A percentile compares a stretch with the other conserved stretches of the same genome.
Conservation (phyloP, 1,140 invertebrate species). For the Drosophila arawakana region DNA sequence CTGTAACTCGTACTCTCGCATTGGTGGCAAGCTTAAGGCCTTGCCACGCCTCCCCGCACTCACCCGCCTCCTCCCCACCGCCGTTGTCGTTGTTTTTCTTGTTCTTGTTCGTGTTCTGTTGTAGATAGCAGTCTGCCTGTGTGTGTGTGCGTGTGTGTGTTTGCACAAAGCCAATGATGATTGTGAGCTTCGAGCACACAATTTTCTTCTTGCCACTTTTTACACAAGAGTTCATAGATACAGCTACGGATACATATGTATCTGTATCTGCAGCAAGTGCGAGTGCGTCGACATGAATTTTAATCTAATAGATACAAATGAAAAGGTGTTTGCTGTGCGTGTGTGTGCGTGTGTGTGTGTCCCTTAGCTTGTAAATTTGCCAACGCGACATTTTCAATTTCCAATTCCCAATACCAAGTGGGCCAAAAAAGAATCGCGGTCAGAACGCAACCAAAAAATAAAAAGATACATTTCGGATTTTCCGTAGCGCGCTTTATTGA, state of each 20-base stretch:
- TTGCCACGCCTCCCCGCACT: slow-evolving; percentile 15
- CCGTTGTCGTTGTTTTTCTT: slow-evolving; percentile 40
- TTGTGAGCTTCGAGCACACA: slow-evolving; percentile 61
- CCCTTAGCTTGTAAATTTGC: slow-evolving; percentile 49
- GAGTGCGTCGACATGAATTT: slow-evolving; percentile 81
- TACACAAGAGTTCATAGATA: slow-evolving; percentile 32
- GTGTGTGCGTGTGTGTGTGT: too few species aligned
- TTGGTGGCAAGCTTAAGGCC: slow-evolving; percentile 51
- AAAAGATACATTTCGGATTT: not conserved
- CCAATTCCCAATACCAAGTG: not conserved
- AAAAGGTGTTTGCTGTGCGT: slow-evolving; percentile 64
- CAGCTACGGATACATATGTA: slow-evolving; percentile 26
- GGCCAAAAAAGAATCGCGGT: not conserved
- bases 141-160: slow-evolving; percentile 19
- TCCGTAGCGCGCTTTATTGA: slow-evolving; percentile 27
- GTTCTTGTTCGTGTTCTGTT: slow-evolving; percentile 54
- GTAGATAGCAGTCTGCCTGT: slow-evolving; percentile 32
- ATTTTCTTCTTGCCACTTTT: slow-evolving; percentile 57
- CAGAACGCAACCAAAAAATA: not conserved
- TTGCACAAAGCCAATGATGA: slow-evolving; percentile 68
- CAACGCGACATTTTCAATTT: slow-evolving; percentile 16
- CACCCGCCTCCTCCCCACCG: not conserved
- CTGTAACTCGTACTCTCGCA: slow-evolving; percentile 34
- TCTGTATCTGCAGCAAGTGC: slow-evolving; percentile 46
- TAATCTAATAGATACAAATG: slow-evolving; percentile 84